A percentile compares a stretch with the other conserved stretches of the same genome.
Evolutionary conservation across 2,888 invertebrate genomes (phyloP).

Genomic region (Cantharis lateralis): DNA sequence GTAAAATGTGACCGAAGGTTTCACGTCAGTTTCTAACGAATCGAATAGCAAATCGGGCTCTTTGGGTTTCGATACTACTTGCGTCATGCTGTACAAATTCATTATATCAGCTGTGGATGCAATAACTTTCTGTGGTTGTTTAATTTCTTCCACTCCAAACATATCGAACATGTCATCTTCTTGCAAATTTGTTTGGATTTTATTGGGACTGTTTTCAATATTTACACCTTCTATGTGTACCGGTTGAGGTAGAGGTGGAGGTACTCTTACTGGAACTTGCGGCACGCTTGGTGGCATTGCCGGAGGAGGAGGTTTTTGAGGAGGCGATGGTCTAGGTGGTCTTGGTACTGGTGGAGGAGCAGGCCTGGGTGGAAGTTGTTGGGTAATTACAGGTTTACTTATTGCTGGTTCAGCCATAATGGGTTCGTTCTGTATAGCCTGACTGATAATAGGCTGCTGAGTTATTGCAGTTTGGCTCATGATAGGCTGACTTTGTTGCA

Average conservation of each 20-base stretch:
- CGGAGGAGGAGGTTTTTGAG: constrained; percentile 48
- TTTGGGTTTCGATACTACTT: constrained; percentile 24
- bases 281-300: constrained; percentile 37
- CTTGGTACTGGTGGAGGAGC: constrained; percentile 26
- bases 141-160: constrained; percentile 47
- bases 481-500: background rate
- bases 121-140: constrained; percentile 47
- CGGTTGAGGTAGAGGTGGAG: constrained; percentile 35
- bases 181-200: constrained; percentile 24
- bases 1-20: background rate
- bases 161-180: constrained; percentile 48
- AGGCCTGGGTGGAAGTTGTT: constrained; percentile 2
- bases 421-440: background rate
- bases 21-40: constrained; percentile 31
- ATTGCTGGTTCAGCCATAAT: background rate
- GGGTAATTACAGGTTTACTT: background rate
- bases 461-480: background rate
- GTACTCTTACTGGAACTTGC: constrained; percentile 38
- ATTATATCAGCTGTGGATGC: constrained; percentile 54
- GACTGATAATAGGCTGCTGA: background rate
- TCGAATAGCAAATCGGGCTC: constrained; percentile 39
- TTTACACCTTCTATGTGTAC: constrained; percentile 1
- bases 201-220: constrained; percentile 24
- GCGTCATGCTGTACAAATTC: constrained; percentile 49
- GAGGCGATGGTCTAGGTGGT: constrained; percentile 43